A percentile compares a stretch with the other conserved stretches of the same genome.
Conservation (phyloP, 2,888 invertebrate species). For the Leptogaster cylindrica region DNA sequence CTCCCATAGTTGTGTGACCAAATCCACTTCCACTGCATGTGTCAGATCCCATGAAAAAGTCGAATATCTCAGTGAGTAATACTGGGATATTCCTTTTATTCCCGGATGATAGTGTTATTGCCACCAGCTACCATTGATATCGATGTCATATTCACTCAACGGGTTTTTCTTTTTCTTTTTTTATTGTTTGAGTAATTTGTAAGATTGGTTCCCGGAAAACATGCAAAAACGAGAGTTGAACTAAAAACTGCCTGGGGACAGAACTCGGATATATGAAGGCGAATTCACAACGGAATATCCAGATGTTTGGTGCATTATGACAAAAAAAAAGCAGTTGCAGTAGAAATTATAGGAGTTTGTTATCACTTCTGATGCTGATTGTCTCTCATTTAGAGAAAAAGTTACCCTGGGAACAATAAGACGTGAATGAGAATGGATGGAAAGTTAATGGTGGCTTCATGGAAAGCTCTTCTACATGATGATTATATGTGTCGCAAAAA, state of each 20-base stretch:
- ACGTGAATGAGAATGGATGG: conserved; percentile 10
- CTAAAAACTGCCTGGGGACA: conserved; percentile 35
- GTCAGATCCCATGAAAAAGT: conserved; percentile 31
- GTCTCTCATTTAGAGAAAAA: conserved; percentile 36
- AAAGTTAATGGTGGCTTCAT: not conserved
- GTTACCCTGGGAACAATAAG: conserved; percentile 1
- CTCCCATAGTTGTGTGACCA: conserved; percentile 15
- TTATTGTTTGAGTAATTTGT: conserved; percentile 48
- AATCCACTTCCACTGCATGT: conserved; percentile 35
- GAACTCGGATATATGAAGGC: conserved; percentile 9
- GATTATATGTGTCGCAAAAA: no score
- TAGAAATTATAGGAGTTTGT: conserved; percentile 32
- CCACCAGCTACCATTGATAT: conserved; percentile 32
- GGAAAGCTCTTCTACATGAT: no score
- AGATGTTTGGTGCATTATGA: not conserved
- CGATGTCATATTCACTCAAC: conserved; percentile 39
- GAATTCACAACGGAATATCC: not conserved
- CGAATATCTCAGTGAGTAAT: conserved; percentile 30
- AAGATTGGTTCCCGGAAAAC: conserved; percentile 46
- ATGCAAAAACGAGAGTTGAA: conserved; percentile 37
- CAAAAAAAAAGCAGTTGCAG: conserved; percentile 8
- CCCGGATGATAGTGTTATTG: conserved; percentile 39
- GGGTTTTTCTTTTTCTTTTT: conserved; percentile 39
- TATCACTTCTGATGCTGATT: conserved; percentile 23
- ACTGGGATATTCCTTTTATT: conserved; percentile 20